Evolutionary conservation across 2,797 vertebrate genomes (phyloP).

Genomic region (Gambelia wislizenii): DNA sequence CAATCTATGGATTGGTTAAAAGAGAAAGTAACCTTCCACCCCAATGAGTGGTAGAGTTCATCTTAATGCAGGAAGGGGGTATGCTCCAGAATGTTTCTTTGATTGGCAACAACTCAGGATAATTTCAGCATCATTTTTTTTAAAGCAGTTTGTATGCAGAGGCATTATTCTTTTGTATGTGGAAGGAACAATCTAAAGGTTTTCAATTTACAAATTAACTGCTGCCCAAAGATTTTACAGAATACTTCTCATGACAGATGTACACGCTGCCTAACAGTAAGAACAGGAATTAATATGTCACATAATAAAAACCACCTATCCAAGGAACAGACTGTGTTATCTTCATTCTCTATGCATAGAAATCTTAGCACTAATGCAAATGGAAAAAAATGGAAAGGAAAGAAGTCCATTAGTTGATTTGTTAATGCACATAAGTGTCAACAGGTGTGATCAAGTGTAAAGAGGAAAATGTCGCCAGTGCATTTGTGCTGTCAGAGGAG

Average conservation of each 20-base stretch:
- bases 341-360: slow-evolving; percentile 46
- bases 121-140: not conserved
- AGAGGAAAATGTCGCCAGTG: slow-evolving; percentile 48
- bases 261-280: slow-evolving; percentile 42
- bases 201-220: slow-evolving; percentile 46
- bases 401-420: slow-evolving; percentile 53
- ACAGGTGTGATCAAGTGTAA: slow-evolving; percentile 59
- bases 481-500: slow-evolving; percentile 50
- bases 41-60: not conserved
- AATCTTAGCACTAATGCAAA: slow-evolving; percentile 32
- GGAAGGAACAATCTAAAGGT: slow-evolving; percentile 1
- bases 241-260: slow-evolving; percentile 41
- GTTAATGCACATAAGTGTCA: slow-evolving; percentile 47
- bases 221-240: slow-evolving; percentile 46
- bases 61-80: not conserved
- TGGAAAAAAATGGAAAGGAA: slow-evolving; percentile 47
- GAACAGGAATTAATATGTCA: slow-evolving; percentile 48
- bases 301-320: slow-evolving; percentile 57
- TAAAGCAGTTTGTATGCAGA: not conserved
- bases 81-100: not conserved
- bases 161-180: not conserved
- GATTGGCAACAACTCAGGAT: not conserved
- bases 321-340: slow-evolving; percentile 34
- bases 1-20: not conserved
- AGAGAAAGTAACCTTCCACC: not conserved